Evolutionary conservation across 1,140 invertebrate genomes (phyloP).

Genomic region (Asobara japonica): DNA sequence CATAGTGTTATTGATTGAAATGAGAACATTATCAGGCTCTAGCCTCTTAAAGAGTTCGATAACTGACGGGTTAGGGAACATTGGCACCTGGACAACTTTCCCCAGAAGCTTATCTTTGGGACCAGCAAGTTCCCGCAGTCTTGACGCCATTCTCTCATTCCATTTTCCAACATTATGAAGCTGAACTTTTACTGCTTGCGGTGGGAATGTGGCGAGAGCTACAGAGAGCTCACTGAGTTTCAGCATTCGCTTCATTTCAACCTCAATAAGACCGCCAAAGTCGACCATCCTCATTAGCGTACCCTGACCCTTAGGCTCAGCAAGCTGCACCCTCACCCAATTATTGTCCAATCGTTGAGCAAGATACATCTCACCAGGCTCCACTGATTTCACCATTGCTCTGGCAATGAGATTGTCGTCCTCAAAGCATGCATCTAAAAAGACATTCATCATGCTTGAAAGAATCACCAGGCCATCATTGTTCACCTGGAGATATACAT

Average conservation of each 20-base stretch:
- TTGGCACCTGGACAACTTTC: conserved; percentile 50
- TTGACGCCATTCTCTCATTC: conserved; percentile 58
- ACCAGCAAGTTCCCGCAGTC: conserved; percentile 63
- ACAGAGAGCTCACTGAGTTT: conserved; percentile 53
- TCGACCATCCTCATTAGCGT: conserved; percentile 60
- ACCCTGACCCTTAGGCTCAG: conserved; percentile 46
- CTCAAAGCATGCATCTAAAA: conserved; percentile 44
- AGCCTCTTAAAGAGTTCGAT: conserved; percentile 73
- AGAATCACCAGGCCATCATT: conserved; percentile 56
- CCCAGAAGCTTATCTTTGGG: conserved; percentile 59
- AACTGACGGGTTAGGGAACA: conserved; percentile 46
- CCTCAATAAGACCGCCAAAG: conserved; percentile 57
- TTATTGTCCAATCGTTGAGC: conserved; percentile 45
- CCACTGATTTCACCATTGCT: conserved; percentile 18
- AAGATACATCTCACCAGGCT: conserved; percentile 56
- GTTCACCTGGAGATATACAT: conserved; percentile 64
- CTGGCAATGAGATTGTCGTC: conserved; percentile 38
- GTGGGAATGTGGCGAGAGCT: conserved; percentile 54
- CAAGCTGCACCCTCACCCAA: conserved; percentile 52
- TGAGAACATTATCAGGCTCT: conserved; percentile 67
- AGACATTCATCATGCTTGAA: conserved; percentile 45
- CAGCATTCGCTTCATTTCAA: conserved; percentile 49
- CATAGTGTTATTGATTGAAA: conserved; percentile 72
- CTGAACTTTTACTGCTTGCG: conserved; percentile 67
- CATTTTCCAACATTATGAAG: conserved; percentile 65